These are phyloP conservation scores for Silurus aristotelis DNA, from an alignment of 2,797 vertebrate species.

Conservation along the genomic window DNA sequence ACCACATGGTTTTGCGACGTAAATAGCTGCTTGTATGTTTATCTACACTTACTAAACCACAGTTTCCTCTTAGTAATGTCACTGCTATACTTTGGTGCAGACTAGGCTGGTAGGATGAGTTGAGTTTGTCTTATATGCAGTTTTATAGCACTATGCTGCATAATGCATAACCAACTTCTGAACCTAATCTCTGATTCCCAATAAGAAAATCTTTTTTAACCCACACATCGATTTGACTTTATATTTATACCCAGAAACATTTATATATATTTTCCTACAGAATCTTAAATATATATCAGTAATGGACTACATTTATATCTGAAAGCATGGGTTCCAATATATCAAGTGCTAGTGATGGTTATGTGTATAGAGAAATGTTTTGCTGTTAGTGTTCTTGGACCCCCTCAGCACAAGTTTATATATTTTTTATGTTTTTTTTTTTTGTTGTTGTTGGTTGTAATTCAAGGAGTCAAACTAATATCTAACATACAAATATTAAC, in stretches of 20 bases:
- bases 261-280: neutral
- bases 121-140: no score
- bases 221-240: neutral
- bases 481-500: neutral
- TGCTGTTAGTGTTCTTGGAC: neutral
- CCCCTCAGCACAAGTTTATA: neutral
- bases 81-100: neutral
- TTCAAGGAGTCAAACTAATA: neutral
- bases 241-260: neutral
- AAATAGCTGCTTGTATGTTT: neutral
- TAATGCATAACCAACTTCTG: neutral
- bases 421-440: neutral
- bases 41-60: constrained; percentile 4
- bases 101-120: neutral
- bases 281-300: neutral
- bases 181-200: neutral
- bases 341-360: neutral
- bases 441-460: neutral
- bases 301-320: neutral
- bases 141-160: neutral
- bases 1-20: neutral
- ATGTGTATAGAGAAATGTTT: neutral
- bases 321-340: neutral
- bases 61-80: constrained; percentile 19
- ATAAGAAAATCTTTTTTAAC: neutral